Base-by-base conservation (phyloP, 2,113 vertebrate genomes). In the Odocoileus virginianus region DNA sequence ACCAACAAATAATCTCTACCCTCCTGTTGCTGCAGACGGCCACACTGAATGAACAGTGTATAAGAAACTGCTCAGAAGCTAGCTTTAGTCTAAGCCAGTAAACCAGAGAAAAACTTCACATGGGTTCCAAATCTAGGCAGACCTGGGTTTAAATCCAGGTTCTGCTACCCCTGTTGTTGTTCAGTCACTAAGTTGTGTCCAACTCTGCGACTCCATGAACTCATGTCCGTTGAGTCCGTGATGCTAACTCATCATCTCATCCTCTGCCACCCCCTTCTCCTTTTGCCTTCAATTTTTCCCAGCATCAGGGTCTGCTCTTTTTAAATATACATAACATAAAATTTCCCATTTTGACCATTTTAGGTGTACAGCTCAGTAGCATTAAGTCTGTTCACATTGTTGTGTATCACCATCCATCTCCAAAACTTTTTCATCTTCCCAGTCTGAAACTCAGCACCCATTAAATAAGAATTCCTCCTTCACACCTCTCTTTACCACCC, bases 401-500 rank as follows among this genome's bases (percentile, higher is more conserved):
- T n/a, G 23, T 2, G 1, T 47, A 43, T 58, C 36, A 60, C 25
- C 93, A 50, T 4, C n/a, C 88, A 19, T 15, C n/a, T 89, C 52
- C 12, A 60, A 55, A 91, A n/a, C 19, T 1, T 45, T 54, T 58
- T 33, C 71, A 87, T 43, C 45, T 79, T 81, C 13, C 13, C 50
- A 52, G 50, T 60, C 5, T 36, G 52, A 90, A 79, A 88, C 10
- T 14, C 45, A 27, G 47, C 1, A 5, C 7, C 28, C 11, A 14
- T 84, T 4, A 87, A 55, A 76, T 16, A 78, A 21, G 36, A 54
- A 27, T 3, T 9, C 43, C 25, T 17, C 12, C 7, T 6, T 16
- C 64, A 16, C 1, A 1, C 1, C 8, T 81, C 54, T 23, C n/a
- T 7, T 43, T 54, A 30, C 45, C n/a, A 25, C 0, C 19, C n/a